Evolutionary conservation across 2,888 invertebrate genomes (phyloP).

Genomic region (Gymnosoma rotundatum): DNA sequence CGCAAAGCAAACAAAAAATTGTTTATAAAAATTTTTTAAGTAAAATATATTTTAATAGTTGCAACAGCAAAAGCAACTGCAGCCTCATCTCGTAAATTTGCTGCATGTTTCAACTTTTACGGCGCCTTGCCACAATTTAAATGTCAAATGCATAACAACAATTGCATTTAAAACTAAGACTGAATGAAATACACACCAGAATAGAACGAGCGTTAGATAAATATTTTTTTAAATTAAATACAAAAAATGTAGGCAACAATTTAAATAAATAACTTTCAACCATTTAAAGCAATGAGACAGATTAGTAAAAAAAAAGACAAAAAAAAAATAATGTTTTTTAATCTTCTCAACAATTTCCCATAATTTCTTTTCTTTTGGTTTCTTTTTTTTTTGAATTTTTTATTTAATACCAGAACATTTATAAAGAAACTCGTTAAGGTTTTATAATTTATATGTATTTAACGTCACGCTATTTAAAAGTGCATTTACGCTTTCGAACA

Average conservation of each 20-base stretch:
- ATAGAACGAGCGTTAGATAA: constrained; percentile 30
- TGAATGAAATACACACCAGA: constrained; percentile 1
- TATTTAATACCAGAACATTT: constrained; percentile 40
- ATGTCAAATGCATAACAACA: constrained; percentile 69
- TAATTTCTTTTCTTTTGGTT: constrained; percentile 54
- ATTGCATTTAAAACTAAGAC: constrained; percentile 40
- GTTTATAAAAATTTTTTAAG: constrained; percentile 40
- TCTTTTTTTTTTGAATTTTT: constrained; percentile 13
- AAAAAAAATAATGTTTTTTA: constrained; percentile 21
- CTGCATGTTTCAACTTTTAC: constrained; percentile 63
- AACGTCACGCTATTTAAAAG: constrained; percentile 71
- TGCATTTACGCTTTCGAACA: constrained; percentile 67
- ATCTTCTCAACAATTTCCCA: constrained; percentile 54
- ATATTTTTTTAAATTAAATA: constrained; percentile 50
- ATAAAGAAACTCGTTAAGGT: constrained; percentile 64
- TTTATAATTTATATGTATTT: constrained; percentile 69
- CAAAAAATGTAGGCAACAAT: constrained; percentile 56
- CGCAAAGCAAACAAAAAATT: constrained; percentile 45
- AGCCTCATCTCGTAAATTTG: constrained; percentile 52
- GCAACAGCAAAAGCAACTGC: constrained; percentile 19
- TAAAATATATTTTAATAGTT: constrained; percentile 68
- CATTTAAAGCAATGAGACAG: constrained; percentile 53
- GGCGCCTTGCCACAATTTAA: constrained; percentile 71
- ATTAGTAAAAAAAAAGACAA: constrained; percentile 13
- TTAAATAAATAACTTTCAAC: constrained; percentile 61